These are phyloP conservation scores for Sesamia inferens DNA, from an alignment of 2,888 invertebrate genomes.

Conservation along the genomic window DNA sequence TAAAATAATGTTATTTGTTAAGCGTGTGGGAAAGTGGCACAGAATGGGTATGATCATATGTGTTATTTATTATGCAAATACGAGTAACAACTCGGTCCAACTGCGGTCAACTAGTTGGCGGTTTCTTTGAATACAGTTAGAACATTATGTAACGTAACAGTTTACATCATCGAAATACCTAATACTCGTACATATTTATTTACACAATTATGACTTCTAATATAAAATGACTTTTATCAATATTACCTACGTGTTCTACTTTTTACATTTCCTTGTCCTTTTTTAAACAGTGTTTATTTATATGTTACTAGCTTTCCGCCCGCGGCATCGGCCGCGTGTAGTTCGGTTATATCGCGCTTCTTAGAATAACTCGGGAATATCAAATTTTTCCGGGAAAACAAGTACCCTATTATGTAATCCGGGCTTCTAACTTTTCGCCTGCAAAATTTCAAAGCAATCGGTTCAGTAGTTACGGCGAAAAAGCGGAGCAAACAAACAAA, in stretches of 20 bases:
- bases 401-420: too few relatives aligned
- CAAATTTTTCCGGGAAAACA: too few relatives aligned
- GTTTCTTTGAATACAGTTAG: slow-evolving; percentile 63
- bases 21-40: slow-evolving; percentile 71
- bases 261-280: slow-evolving; percentile 9
- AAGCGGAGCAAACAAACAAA: too few relatives aligned
- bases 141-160: slow-evolving; percentile 63
- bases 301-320: too few relatives aligned
- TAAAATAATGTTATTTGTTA: slow-evolving; percentile 27
- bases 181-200: slow-evolving; percentile 31
- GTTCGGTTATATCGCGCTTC: too few relatives aligned
- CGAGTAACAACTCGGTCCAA: slow-evolving; percentile 52
- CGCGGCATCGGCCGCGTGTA: too few relatives aligned
- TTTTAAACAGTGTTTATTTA: neutral
- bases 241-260: slow-evolving; percentile 42
- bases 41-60: slow-evolving; percentile 67
- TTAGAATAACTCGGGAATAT: too few relatives aligned
- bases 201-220: slow-evolving; percentile 38
- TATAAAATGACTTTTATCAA: slow-evolving; percentile 33
- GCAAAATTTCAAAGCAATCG: too few relatives aligned
- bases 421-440: too few relatives aligned
- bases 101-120: slow-evolving; percentile 45
- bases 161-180: slow-evolving; percentile 48
- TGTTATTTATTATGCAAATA: slow-evolving; percentile 63
- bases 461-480: too few relatives aligned